These are phyloP conservation scores for Pangasius djambal DNA, from an alignment of 2,797 vertebrate species.

Conservation along the genomic window DNA sequence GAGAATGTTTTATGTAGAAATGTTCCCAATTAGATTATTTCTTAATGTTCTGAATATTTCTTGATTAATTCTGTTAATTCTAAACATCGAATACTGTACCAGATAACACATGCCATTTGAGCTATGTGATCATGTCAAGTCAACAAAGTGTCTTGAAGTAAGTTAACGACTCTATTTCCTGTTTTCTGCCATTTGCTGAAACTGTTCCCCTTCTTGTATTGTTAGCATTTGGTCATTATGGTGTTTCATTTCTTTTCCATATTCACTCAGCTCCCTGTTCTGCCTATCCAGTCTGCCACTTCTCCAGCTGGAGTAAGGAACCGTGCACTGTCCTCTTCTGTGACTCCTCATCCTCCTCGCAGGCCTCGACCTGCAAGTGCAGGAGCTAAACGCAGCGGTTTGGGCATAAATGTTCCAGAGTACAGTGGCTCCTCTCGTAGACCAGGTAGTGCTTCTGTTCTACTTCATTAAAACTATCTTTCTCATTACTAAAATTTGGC, in stretches of 20 bases:
- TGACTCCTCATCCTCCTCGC: slow-evolving; percentile 51
- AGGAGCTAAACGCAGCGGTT: slow-evolving; percentile 29
- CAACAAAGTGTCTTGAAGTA: not conserved
- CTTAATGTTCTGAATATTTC: not conserved
- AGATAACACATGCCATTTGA: not conserved
- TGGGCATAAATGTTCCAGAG: slow-evolving; percentile 2
- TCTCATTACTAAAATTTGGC: not conserved
- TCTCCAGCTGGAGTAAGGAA: slow-evolving; percentile 13
- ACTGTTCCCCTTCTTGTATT: not conserved
- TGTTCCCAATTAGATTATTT: not conserved
- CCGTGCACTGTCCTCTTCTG: not conserved
- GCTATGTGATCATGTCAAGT: not conserved
- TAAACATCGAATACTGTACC: not conserved
- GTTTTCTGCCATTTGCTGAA: not conserved
- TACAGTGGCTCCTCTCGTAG: slow-evolving; percentile 17
- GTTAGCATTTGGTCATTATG: not conserved
- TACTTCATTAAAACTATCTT: not conserved
- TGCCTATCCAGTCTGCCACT: slow-evolving; percentile 40
- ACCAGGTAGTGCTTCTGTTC: slow-evolving; percentile 40
- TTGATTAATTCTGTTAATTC: not conserved
- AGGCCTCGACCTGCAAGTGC: slow-evolving; percentile 55
- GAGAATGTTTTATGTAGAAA: not conserved
- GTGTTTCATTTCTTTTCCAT: not conserved
- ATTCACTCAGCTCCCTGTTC: slow-evolving; percentile 59
- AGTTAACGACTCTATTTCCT: not conserved